Percentiles rank a stretch among this genome's conserved stretches.
These are phyloP conservation scores for Eidolon dupreanum DNA, from an alignment of 2,797 vertebrate species.

Conservation along the genomic window DNA sequence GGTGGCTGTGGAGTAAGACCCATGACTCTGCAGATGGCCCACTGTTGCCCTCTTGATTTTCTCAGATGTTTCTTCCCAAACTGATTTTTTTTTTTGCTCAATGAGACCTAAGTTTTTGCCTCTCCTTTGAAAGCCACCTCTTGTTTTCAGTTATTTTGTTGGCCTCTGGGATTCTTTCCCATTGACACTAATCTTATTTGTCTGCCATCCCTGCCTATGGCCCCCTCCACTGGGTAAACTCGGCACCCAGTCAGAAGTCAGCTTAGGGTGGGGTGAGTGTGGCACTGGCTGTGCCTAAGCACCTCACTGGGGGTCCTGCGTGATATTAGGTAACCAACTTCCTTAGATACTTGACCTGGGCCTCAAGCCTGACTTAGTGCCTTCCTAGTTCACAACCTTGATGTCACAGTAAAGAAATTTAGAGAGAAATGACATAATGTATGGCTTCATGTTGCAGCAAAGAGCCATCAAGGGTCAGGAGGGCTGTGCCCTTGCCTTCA, in stretches of 20 bases:
- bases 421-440: background rate
- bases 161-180: background rate
- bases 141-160: background rate
- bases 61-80: background rate
- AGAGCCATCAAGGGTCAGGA: background rate
- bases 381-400: background rate
- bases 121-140: background rate
- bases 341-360: accelerated
- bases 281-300: accelerated
- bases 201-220: background rate
- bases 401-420: background rate
- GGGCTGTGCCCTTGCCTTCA: background rate
- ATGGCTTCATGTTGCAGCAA: background rate
- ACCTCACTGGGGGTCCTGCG: background rate
- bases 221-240: background rate
- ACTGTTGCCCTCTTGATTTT: background rate
- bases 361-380: background rate
- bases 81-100: background rate
- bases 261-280: accelerated
- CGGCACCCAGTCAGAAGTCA: accelerated
- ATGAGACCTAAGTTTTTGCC: background rate
- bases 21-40: background rate
- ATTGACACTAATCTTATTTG: background rate
- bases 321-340: accelerated
- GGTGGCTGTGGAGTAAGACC: background rate